Evolutionary conservation across 2,797 vertebrate species (phyloP).

Genomic region (Alcedo atthis): DNA sequence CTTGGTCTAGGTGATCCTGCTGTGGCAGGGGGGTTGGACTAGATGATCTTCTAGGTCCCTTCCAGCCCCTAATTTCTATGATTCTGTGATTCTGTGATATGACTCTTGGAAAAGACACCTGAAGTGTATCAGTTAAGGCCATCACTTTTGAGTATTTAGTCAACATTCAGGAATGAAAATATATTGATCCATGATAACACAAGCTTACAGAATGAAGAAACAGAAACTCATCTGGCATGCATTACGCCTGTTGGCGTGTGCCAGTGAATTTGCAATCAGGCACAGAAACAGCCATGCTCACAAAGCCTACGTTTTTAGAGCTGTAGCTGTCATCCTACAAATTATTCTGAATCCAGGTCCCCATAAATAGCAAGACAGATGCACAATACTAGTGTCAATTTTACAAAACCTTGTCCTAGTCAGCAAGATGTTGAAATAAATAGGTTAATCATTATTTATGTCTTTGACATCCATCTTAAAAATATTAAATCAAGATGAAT

Average conservation of each 20-base stretch:
- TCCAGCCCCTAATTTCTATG: too few species aligned
- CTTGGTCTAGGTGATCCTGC: too few species aligned
- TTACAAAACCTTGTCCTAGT: slow-evolving; percentile 42
- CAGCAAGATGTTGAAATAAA: slow-evolving; percentile 53
- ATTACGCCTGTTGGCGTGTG: not conserved
- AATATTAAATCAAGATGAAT: slow-evolving; percentile 64
- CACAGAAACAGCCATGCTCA: not conserved
- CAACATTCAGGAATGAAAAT: not conserved
- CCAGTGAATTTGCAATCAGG: not conserved
- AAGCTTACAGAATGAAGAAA: not conserved
- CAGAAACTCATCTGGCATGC: not conserved
- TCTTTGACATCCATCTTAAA: slow-evolving; percentile 49
- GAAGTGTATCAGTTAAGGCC: not conserved
- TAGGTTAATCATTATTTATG: slow-evolving; percentile 68
- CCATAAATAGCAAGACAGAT: slow-evolving; percentile 61
- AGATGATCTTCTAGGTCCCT: too few species aligned
- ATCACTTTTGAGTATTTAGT: not conserved
- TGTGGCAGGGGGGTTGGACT: too few species aligned
- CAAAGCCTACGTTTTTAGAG: slow-evolving; percentile 5
- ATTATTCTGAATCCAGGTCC: slow-evolving; percentile 24
- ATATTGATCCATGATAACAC: not conserved
- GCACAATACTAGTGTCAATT: slow-evolving; percentile 5
- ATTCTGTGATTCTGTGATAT: too few species aligned
- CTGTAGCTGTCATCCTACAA: not conserved
- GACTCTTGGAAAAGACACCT: not conserved